Base-by-base conservation (phyloP, 2,888 invertebrate species). In the Hypolimnas misippus region DNA sequence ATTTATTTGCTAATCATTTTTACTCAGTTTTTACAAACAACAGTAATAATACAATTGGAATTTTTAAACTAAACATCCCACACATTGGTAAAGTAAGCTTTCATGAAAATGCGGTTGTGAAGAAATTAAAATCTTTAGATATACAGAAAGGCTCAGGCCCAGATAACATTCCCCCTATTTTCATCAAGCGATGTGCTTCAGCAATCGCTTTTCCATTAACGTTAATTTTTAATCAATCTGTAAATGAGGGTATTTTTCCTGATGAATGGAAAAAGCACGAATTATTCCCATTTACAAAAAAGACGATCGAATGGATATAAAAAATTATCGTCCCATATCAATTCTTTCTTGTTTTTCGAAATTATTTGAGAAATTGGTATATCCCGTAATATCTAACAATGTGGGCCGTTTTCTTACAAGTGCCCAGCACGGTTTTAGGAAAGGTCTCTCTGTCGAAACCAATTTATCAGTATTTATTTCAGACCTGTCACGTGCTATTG, bases 171-270 rank as follows among this genome's bases (percentile, higher is more conserved):
- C 25, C 25, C 5, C 25, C 25, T 25, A 25, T 25, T 25, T 25
- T 25, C 25, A 35, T 35, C 10, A 35, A 35, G 35, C 35, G 35
- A 35, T 35, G 35, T 35, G 35, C 35, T 35, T 35, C 35, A 10
- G 35, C 35, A 35, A 35, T 35, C 12, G 35, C n/a, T 35, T 35
- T 35, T 35, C 35, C 35, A 25, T 25, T 25, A 25, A 25, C 25
- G 25, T 25, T 25, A 25, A 25, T 25, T 25, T 25, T 25, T 25
- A 35, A 35, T 35, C 35, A 35, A 10, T 35, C 35, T 35, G 10
- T 35, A 35, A 35, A 35, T 35, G 35, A 35, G n/a, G 35, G 35
- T 35, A 35, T 35, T 35, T 35, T 35, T 35, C 35, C 35, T 35
- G 35, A 35, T 35, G 35, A 35, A 35, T 35, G 35, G 35, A 35